phyloP scores from a whole-genome alignment of 2,797 vertebrate genomes.

The Oreortyx pictus region DNA sequence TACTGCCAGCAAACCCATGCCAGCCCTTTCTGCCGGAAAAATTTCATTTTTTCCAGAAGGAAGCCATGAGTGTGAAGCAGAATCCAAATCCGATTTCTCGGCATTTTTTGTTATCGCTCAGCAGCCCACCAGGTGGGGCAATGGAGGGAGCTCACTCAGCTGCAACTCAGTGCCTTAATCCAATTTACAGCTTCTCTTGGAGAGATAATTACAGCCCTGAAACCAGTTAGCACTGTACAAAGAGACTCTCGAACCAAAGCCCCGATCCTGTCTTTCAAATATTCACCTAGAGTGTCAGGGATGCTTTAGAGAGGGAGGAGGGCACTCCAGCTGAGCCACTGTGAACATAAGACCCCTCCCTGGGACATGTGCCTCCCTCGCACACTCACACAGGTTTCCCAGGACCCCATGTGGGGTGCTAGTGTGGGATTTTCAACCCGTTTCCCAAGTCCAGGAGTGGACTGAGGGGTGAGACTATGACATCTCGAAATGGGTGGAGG shows the following conservation, averaged over 20 bases:
- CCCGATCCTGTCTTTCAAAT: conserved; percentile 73
- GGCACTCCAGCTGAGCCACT: conserved; percentile 18
- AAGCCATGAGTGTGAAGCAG: conserved; percentile 92
- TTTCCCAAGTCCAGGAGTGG: background rate
- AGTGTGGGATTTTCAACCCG: background rate
- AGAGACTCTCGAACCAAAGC: conserved; percentile 74
- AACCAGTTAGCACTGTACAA: conserved; percentile 82
- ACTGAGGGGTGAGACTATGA: background rate
- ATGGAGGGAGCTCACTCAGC: conserved; percentile 91
- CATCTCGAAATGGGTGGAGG: background rate
- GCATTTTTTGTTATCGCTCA: conserved; percentile 89
- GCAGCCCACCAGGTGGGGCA: conserved; percentile 93
- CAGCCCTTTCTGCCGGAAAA: conserved; percentile 91
- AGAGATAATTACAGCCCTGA: conserved; percentile 95
- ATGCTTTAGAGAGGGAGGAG: conserved; percentile 48
- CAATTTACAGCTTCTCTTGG: conserved; percentile 94
- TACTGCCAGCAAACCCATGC: conserved; percentile 87
- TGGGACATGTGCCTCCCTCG: rapidly evolving
- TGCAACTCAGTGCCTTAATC: conserved; percentile 93
- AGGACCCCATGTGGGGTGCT: background rate
- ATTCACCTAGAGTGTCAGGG: conserved; percentile 66
- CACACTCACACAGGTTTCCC: background rate
- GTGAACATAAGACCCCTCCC: background rate
- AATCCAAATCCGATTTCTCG: conserved; percentile 91
- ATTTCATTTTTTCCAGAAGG: conserved; percentile 94